These are phyloP conservation scores for Patagioenas fasciata DNA, from an alignment of 2,113 vertebrate genomes.

Conservation along the genomic window DNA sequence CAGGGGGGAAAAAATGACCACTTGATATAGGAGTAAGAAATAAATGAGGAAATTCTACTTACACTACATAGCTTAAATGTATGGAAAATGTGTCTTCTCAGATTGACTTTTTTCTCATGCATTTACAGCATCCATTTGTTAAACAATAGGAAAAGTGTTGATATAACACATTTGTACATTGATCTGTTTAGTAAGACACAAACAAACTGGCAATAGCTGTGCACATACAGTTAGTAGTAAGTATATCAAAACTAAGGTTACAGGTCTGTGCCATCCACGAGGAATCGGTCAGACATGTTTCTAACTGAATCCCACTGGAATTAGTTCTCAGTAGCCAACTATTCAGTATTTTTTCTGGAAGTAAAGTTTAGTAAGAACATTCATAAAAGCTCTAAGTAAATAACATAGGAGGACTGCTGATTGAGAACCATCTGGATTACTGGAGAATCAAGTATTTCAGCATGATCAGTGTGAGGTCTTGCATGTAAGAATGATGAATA, in stretches of 20 bases:
- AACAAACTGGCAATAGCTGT: background rate
- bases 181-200: background rate
- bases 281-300: background rate
- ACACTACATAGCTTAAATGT: background rate
- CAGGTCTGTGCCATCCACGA: background rate
- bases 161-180: background rate
- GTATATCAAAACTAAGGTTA: background rate
- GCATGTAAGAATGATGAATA: background rate
- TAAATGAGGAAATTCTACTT: background rate
- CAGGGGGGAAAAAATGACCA: background rate
- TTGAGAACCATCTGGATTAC: background rate
- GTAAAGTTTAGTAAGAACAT: background rate
- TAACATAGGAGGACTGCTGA: background rate
- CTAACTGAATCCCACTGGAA: background rate
- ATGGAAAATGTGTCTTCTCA: fast-evolving
- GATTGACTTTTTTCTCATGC: background rate
- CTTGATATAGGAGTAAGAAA: background rate
- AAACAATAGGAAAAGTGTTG: background rate
- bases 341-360: background rate
- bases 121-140: background rate
- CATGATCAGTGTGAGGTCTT: background rate
- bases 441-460: background rate
- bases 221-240: background rate
- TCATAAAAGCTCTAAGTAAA: background rate
- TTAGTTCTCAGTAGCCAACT: background rate